Evolutionary conservation across 2,797 vertebrate genomes (phyloP).

Genomic region (Odontamblyopus rebecca): DNA sequence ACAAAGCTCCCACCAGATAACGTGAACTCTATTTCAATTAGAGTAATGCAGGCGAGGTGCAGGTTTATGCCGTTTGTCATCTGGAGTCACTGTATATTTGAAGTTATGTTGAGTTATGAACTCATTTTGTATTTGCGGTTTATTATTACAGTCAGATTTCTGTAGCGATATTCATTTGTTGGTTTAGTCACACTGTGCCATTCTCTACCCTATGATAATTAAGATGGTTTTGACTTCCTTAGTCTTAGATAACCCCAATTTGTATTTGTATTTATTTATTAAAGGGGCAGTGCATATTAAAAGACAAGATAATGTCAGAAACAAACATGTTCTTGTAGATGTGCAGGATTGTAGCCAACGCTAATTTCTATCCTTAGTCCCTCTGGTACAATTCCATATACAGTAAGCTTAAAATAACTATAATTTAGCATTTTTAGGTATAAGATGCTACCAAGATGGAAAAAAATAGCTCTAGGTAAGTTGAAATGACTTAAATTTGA

Average conservation of each 20-base stretch:
- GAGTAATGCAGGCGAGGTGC: background rate
- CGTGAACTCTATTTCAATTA: background rate
- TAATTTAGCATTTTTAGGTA: background rate
- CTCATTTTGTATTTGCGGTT: background rate
- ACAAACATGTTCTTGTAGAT: no score
- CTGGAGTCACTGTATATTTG: background rate
- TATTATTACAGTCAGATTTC: background rate
- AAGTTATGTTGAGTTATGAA: background rate
- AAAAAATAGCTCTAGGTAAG: no score
- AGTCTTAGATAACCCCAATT: background rate
- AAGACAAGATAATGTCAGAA: no score
- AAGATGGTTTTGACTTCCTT: background rate
- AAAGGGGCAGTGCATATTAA: no score
- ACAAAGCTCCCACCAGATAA: conserved; percentile 4
- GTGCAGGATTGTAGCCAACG: no score
- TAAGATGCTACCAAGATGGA: no score
- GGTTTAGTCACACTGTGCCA: background rate
- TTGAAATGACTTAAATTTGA: no score
- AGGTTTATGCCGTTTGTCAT: background rate
- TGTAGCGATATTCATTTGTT: background rate
- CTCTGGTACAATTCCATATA: no score
- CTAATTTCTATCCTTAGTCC: no score
- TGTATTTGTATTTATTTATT: no score
- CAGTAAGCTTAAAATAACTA: background rate
- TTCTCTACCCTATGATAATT: background rate